These are phyloP conservation scores for Pollenia amentaria DNA, from an alignment of 2,888 invertebrate genomes.

Conservation along the genomic window DNA sequence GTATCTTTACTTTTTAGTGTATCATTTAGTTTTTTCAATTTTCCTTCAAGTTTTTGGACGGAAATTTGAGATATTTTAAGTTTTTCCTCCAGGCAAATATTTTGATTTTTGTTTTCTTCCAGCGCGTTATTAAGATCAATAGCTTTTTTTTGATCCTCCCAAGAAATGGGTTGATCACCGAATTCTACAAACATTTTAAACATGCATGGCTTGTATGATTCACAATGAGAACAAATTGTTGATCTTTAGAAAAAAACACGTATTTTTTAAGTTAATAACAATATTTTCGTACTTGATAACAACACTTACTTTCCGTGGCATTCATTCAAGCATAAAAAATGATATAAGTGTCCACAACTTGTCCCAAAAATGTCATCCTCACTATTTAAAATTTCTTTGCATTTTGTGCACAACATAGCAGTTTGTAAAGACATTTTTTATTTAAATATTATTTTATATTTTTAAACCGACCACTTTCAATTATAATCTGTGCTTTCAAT, in stretches of 20 bases:
- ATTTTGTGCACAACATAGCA: neutral
- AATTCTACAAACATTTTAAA: slow-evolving; percentile 55
- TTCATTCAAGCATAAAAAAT: slow-evolving; percentile 27
- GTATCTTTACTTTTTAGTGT: neutral
- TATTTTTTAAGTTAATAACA: neutral
- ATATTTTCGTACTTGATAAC: neutral
- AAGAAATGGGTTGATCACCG: neutral
- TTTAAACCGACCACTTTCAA: neutral
- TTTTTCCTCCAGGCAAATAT: neutral
- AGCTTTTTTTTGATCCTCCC: slow-evolving; percentile 21
- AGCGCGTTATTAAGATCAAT: slow-evolving; percentile 27
- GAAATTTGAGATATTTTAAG: neutral
- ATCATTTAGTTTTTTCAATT: slow-evolving; percentile 27
- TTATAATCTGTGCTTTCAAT: neutral
- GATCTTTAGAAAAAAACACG: neutral
- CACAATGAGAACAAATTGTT: slow-evolving; percentile 26
- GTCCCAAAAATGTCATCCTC: slow-evolving; percentile 33
- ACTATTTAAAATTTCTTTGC: slow-evolving; percentile 27
- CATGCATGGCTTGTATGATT: slow-evolving; percentile 25
- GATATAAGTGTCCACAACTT: slow-evolving; percentile 56
- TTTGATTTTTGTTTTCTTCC: neutral
- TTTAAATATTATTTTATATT: neutral
- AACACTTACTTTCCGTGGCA: slow-evolving; percentile 21
- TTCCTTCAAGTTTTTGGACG: slow-evolving; percentile 42
- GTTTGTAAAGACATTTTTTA: slow-evolving; percentile 33